Base-by-base conservation (phyloP, 2,888 invertebrate genomes). In the Erebia epiphron region DNA sequence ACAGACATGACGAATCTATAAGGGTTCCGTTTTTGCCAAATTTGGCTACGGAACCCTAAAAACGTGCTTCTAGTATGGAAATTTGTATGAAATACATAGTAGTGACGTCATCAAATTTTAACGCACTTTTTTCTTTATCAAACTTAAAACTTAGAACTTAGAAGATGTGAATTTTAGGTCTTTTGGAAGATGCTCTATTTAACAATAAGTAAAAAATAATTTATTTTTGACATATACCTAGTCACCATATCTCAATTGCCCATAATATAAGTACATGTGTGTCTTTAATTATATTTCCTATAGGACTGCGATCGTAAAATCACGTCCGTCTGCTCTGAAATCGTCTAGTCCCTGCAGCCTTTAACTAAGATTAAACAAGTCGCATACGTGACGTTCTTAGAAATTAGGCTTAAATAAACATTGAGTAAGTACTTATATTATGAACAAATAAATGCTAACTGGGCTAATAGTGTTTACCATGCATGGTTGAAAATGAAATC, bases 281-380 rank as follows among this genome's bases (percentile, higher is more conserved):
- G 46, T 13, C 61, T n/a, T n/a, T 61, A 61, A 61, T 61, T 61
- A 63, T 63, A 63, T 2, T 21, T 21, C 2, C 21, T 21, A 21
- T 67, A 67, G 57, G 52, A 60, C 50, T 70, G 61, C 62, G 70
- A 46, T 68, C 63, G 49, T 57, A 49, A n/a, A 54, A 62, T 13
- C 11, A 26, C 65, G 58, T 65, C 67, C 57, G 66, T 52, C 46
- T 57, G 54, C 66, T 52, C 46, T 57, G 54, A 62, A 58, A 60
- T 61, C 46, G 57, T 57, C 57, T 21, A 71, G 65, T 64, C 54
- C 50, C 63, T 58, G 35, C 58, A 50, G 65, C 46, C 56, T 50
- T 58, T 58, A 58, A 68, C 41, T 66, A 68, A 65, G 56, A 49
- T 66, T 68, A 66, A 66, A 71, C 71, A 68, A 61, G 21, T 49